Conservation (phyloP, 2,797 vertebrate genomes). For the Spinibarbus caldwelli region DNA sequence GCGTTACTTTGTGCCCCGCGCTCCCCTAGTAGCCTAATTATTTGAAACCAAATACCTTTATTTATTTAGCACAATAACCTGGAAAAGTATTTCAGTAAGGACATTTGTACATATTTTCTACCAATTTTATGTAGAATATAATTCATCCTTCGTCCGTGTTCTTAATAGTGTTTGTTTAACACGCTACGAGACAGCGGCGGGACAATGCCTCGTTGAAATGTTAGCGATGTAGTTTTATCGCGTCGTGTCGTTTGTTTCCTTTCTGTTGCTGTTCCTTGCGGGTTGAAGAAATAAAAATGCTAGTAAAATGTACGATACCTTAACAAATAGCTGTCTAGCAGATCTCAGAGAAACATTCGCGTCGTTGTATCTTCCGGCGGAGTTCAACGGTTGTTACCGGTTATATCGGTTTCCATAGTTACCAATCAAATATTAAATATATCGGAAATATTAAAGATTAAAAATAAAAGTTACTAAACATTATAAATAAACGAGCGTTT, state of each 20-base stretch:
- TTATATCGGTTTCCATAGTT: neutral
- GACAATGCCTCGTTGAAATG: neutral
- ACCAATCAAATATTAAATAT: neutral
- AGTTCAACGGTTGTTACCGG: neutral
- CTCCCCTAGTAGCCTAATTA: too few species aligned
- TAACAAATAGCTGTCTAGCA: neutral
- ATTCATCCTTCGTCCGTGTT: neutral
- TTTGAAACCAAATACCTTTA: too few species aligned
- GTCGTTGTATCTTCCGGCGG: neutral
- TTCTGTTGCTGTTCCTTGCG: neutral
- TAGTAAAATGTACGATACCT: neutral
- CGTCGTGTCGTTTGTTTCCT: neutral
- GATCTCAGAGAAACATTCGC: neutral
- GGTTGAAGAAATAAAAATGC: neutral
- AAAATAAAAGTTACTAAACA: too few species aligned
- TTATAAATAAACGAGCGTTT: too few species aligned
- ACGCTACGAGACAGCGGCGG: neutral
- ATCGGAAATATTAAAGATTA: too few species aligned
- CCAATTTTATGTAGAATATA: neutral
- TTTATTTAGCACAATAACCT: too few species aligned
- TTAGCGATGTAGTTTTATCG: neutral
- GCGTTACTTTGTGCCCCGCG: too few species aligned
- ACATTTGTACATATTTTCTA: too few species aligned
- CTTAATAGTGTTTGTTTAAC: neutral
- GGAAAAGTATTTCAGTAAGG: too few species aligned